Conservation (phyloP, 2,797 vertebrate genomes). For the Hippocampus kuda region DNA sequence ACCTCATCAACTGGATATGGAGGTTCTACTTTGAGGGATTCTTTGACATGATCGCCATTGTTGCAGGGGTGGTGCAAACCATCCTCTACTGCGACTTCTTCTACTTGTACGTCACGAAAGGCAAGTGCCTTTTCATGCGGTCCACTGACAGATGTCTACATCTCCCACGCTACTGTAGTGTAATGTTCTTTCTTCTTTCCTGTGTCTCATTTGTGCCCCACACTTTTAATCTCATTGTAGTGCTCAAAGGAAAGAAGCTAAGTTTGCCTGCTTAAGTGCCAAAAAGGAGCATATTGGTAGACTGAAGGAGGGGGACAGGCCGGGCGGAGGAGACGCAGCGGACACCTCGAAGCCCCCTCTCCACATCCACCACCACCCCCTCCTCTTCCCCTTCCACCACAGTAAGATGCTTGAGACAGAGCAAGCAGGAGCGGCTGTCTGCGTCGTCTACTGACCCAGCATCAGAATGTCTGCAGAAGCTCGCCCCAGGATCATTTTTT, state of each 20-base stretch:
- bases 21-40: conserved; percentile 96
- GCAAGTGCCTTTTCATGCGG: conserved; percentile 50
- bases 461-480: conserved; percentile 55
- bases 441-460: conserved; percentile 44
- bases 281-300: conserved; percentile 70
- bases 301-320: conserved; percentile 47
- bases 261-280: conserved; percentile 97
- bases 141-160: too few species aligned
- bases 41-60: conserved; percentile 96
- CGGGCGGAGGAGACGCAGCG: conserved; percentile 64
- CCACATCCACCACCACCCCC: conserved; percentile 49
- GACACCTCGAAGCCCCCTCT: conserved; percentile 62
- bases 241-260: conserved; percentile 98
- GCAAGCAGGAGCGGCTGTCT: conserved; percentile 62
- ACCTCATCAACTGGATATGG: conserved; percentile 98
- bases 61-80: conserved; percentile 93
- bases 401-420: conserved; percentile 86
- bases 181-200: too few species aligned
- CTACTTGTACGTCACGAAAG: conserved; percentile 98
- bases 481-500: conserved; percentile 61
- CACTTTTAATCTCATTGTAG: conserved; percentile 54
- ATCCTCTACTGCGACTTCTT: conserved; percentile 99
- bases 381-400: conserved; percentile 67
- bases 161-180: too few species aligned
- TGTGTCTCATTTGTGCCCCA: too few species aligned